These are phyloP conservation scores for Acrocephalus kingi DNA, from an alignment of 2,113 vertebrate species.

Conservation along the genomic window DNA sequence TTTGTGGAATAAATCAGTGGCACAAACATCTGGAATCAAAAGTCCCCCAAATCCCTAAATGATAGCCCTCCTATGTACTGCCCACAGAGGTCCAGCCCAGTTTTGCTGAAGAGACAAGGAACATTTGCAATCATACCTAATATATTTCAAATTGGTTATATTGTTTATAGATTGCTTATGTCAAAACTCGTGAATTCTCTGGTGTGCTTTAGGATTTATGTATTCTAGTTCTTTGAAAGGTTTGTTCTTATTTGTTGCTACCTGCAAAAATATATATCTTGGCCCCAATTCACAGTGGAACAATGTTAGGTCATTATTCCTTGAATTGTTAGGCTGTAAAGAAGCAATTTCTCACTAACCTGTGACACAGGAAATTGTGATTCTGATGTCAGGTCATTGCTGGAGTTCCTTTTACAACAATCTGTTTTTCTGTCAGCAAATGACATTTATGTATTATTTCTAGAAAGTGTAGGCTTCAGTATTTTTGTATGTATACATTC, in stretches of 20 bases:
- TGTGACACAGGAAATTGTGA: conserved; percentile 42
- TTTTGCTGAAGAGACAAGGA: conserved; percentile 37
- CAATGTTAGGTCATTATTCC: conserved; percentile 74
- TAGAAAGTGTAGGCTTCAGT: conserved; percentile 40
- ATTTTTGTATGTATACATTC: conserved; percentile 28
- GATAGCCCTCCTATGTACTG: background rate
- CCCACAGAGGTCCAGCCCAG: background rate
- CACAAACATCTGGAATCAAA: background rate
- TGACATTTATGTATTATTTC: conserved; percentile 54
- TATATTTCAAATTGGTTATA: conserved; percentile 61
- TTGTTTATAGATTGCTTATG: conserved; percentile 72
- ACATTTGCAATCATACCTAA: conserved; percentile 29
- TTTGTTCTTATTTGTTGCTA: conserved; percentile 76
- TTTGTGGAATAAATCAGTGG: background rate
- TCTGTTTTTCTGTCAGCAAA: conserved; percentile 53
- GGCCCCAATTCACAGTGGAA: conserved; percentile 74
- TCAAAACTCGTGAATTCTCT: conserved; percentile 68
- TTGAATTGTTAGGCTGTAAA: conserved; percentile 77
- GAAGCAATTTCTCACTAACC: conserved; percentile 72
- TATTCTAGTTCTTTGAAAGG: conserved; percentile 58
- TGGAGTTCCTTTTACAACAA: conserved; percentile 50
- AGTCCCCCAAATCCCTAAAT: background rate
- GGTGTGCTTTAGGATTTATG: conserved; percentile 70
- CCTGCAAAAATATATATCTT: conserved; percentile 76
- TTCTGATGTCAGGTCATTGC: conserved; percentile 54